These are phyloP conservation scores for Meloidogyne exigua DNA, from an alignment of 1,140 invertebrate genomes.

Conservation along the genomic window DNA sequence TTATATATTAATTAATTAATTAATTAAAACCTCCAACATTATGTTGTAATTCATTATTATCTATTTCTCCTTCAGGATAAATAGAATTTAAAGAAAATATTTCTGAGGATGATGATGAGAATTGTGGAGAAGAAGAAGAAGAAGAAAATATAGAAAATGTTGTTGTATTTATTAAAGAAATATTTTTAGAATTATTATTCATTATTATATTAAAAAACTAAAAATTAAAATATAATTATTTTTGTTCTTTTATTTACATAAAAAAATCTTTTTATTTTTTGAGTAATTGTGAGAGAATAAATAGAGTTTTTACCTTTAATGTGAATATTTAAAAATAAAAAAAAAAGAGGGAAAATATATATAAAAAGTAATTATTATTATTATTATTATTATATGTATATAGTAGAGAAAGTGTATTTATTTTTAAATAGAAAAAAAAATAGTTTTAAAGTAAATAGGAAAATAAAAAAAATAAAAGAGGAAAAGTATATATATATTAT, in stretches of 20 bases:
- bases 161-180: neutral
- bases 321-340: neutral
- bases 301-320: too few species aligned
- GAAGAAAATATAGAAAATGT: neutral
- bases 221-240: neutral
- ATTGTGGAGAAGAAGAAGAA: neutral
- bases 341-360: neutral
- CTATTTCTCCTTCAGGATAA: neutral
- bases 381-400: too few species aligned
- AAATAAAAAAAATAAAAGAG: too few species aligned
- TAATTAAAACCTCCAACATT: neutral
- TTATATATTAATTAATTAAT: neutral
- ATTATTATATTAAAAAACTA: neutral
- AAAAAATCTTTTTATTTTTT: conserved; percentile 2
- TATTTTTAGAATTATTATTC: neutral
- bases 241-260: neutral
- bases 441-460: too few species aligned
- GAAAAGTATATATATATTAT: too few species aligned
- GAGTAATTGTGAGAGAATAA: too few species aligned
- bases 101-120: neutral
- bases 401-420: too few species aligned
- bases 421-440: too few species aligned
- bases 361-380: neutral
- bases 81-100: neutral
- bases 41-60: neutral